Conservation (phyloP, 2,888 invertebrate species). For the Ectropis crepuscularia region DNA sequence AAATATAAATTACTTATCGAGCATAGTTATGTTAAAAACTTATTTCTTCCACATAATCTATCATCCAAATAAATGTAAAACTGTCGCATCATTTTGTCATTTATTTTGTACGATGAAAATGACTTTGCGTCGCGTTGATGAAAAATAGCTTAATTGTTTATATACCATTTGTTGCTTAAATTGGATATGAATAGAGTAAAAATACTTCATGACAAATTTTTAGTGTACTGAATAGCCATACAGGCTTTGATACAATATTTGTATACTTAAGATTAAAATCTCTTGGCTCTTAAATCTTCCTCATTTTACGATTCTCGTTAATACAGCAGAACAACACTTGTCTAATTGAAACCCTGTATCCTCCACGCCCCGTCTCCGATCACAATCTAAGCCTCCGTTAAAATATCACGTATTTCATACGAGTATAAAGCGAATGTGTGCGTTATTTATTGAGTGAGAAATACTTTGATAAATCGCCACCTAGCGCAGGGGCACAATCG, state of each 20-base stretch:
- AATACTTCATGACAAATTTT: no score
- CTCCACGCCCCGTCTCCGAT: conserved; percentile 36
- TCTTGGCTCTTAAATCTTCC: not conserved
- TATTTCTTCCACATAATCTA: no score
- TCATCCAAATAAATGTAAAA: no score
- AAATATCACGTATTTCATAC: conserved; percentile 60
- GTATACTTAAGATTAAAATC: not conserved
- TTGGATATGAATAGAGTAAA: no score
- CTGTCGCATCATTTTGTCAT: no score
- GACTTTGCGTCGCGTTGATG: no score
- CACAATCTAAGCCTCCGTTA: conserved; percentile 51
- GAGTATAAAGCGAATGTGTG: conserved; percentile 60
- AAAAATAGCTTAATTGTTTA: no score
- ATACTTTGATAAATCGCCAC: conserved; percentile 74
- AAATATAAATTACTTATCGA: no score
- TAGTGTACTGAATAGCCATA: no score
- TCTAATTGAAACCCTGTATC: conserved; percentile 17
- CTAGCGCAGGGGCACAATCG: conserved; percentile 39
- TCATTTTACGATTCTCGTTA: not conserved
- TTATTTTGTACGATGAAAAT: no score
- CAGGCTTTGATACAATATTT: not conserved
- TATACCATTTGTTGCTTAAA: no score
- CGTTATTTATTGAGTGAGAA: conserved; percentile 80
- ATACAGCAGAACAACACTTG: conserved; percentile 1
- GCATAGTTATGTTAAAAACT: no score